These are phyloP conservation scores for Dasysyrphus tricinctus DNA, from an alignment of 2,888 invertebrate genomes.

Conservation along the genomic window DNA sequence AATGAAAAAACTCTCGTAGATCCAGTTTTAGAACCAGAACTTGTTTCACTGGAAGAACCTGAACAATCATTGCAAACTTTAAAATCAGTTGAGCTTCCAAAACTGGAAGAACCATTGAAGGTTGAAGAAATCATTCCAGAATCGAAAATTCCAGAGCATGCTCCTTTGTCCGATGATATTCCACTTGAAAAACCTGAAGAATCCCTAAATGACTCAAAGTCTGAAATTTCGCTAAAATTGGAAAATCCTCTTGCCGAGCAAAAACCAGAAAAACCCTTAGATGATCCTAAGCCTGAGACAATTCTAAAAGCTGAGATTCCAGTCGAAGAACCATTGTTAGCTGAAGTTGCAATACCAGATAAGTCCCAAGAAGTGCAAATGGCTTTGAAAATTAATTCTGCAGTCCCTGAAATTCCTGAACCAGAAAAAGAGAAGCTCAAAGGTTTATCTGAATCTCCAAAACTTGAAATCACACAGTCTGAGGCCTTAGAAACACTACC, in stretches of 20 bases:
- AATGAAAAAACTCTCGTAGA: slow-evolving; percentile 37
- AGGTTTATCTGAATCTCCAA: background rate
- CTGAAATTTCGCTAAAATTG: background rate
- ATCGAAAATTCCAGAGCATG: background rate
- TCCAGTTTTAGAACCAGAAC: slow-evolving; percentile 34
- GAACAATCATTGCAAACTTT: slow-evolving; percentile 29
- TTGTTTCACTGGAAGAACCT: slow-evolving; percentile 44
- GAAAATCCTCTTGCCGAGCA: background rate
- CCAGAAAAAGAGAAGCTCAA: background rate
- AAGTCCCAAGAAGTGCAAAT: background rate
- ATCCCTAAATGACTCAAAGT: background rate
- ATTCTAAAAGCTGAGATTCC: background rate
- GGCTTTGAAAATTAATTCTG: background rate
- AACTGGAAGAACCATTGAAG: slow-evolving; percentile 26
- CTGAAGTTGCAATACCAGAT: background rate
- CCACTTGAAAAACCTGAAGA: background rate
- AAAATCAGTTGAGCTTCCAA: slow-evolving; percentile 47
- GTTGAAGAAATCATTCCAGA: background rate
- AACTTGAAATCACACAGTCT: background rate
- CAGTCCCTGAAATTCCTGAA: background rate
- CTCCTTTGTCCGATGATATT: background rate
- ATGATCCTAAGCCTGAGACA: background rate
- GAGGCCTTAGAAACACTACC: background rate
- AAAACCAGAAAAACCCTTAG: background rate
- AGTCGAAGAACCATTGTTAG: background rate